phyloP scores from a whole-genome alignment of 2,888 invertebrate genomes.

The Acronicta leporina region DNA sequence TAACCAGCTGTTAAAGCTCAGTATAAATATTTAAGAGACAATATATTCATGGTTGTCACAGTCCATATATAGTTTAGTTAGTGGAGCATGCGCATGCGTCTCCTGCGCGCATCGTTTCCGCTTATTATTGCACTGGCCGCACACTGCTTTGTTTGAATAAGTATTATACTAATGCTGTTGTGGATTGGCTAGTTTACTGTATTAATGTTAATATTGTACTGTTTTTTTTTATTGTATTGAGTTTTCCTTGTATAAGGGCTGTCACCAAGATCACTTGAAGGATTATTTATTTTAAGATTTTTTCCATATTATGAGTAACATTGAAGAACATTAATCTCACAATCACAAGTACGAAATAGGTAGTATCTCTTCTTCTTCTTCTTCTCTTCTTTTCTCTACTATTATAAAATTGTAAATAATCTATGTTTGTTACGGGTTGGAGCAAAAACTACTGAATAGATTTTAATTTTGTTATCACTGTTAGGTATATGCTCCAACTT shows the following conservation, averaged over 20 bases:
- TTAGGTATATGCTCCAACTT: too few species aligned
- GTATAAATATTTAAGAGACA: conserved; percentile 35
- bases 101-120: conserved; percentile 71
- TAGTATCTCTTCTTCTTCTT: too few species aligned
- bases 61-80: conserved; percentile 50
- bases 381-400: too few species aligned
- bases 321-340: too few species aligned
- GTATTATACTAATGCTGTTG: conserved; percentile 49
- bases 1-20: conserved; percentile 38
- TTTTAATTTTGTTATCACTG: too few species aligned
- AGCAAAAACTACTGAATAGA: too few species aligned
- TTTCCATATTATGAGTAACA: too few species aligned
- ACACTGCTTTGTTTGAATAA: conserved; percentile 77
- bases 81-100: conserved; percentile 45
- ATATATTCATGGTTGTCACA: conserved; percentile 47
- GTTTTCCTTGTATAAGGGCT: conserved; percentile 8
- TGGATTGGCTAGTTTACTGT: conserved; percentile 51
- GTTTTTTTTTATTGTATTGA: too few species aligned
- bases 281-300: background rate
- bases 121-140: conserved; percentile 74
- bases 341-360: too few species aligned
- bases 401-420: too few species aligned
- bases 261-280: background rate
- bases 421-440: too few species aligned
- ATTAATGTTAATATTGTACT: conserved; percentile 14